Base-by-base conservation (phyloP, 2,113 vertebrate species). In the Excalfactoria chinensis region DNA sequence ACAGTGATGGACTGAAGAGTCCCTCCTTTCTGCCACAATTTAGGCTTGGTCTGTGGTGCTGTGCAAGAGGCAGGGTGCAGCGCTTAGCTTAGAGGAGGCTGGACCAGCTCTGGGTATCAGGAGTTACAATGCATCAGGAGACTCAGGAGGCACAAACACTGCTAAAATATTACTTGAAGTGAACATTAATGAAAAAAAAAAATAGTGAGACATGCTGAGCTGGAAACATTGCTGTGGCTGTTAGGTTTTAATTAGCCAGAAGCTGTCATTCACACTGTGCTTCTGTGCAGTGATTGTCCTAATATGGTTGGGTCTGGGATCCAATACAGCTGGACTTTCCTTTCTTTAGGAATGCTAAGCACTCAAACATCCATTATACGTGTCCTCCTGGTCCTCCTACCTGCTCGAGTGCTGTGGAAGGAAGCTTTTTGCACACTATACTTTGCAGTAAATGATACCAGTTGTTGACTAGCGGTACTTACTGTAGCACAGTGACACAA, bases 231-330 rank as follows among this genome's bases (percentile, higher is more conserved):
- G n/a, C 53, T 68, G 23, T 72, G 63, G 40, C 55, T 67, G 37
- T 84, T 86, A 69, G 70, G 34, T 70, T 93, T 92, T 90, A 89
- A 93, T 86, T 89, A 90, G 73, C 63, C 89, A 58, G 82, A 92
- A 82, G 48, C 28, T 21, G 35, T 56, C 25, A 48, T 85, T 82
- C 53, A 48, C 21, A 51, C 70, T 70, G 6, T 17, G 22, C 62
- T 92, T 84, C 56, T 92, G 30, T 84, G 67, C 77, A 64, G 53
- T 21, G 40, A 84, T 64, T 93, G 58, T 83, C 53, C 70, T 86
- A 58, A 48, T 75, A 84, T 55, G 43, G 25, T 56, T 53, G 23
- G n/a, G 28, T 88, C 79, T 95, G 84, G 73, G 40, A 77, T 64
- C 56, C 51, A 53, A 58, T 0, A 0, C 63, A 69, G 85, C 41